Evolutionary conservation across 2,888 invertebrate species (phyloP).

Genomic region (Hypomecis punctinalis): DNA sequence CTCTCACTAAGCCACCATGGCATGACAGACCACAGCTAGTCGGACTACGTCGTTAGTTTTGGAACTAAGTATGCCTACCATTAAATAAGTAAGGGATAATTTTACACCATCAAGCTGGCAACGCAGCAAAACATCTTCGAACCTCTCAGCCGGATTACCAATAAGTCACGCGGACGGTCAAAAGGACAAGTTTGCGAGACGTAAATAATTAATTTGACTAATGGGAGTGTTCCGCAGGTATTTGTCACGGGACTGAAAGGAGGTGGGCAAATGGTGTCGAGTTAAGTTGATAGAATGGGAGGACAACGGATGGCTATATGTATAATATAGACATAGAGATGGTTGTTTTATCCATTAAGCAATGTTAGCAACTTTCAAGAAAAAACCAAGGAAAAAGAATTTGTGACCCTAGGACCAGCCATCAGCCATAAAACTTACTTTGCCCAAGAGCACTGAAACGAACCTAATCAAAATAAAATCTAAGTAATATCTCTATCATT

Average conservation of each 20-base stretch:
- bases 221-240: slow-evolving; percentile 77
- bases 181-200: slow-evolving; percentile 70
- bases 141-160: slow-evolving; percentile 72
- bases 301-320: not conserved
- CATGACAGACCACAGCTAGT: too few species aligned
- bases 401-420: too few species aligned
- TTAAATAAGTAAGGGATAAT: not conserved
- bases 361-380: too few species aligned
- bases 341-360: too few species aligned
- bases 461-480: too few species aligned
- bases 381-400: too few species aligned
- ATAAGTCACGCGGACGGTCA: slow-evolving; percentile 70
- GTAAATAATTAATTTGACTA: slow-evolving; percentile 84
- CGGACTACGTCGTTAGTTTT: not conserved
- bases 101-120: slow-evolving; percentile 9
- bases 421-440: too few species aligned
- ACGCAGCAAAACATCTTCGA: slow-evolving; percentile 58
- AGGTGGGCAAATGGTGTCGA: slow-evolving; percentile 2
- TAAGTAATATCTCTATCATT: too few species aligned
- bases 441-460: too few species aligned
- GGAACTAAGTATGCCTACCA: not conserved
- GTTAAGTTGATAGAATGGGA: slow-evolving; percentile 4
- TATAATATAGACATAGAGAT: too few species aligned
- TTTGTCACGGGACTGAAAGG: slow-evolving; percentile 57
- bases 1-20: too few species aligned